Percentiles rank a stretch among this genome's conserved stretches.
Conservation (phyloP, 2,888 invertebrate genomes). For the Anoncus sp. region DNA sequence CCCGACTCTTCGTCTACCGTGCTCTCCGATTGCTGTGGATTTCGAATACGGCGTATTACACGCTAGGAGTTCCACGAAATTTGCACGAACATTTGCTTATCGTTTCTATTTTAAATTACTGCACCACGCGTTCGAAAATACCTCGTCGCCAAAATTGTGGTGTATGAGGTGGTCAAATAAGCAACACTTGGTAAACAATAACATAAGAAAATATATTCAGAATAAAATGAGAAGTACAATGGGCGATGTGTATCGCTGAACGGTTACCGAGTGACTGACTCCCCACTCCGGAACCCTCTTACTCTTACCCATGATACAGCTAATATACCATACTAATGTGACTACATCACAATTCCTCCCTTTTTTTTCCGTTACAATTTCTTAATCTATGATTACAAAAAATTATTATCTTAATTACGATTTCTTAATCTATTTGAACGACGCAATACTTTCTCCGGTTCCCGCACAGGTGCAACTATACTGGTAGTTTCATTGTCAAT, state of each 20-base stretch:
- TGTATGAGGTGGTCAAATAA: constrained; percentile 20
- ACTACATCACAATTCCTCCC: no score
- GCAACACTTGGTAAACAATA: not conserved
- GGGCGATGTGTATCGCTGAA: not conserved
- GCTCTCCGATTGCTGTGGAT: constrained; percentile 4
- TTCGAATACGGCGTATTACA: constrained; percentile 13
- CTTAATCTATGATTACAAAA: no score
- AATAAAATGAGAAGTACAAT: not conserved
- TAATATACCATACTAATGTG: no score
- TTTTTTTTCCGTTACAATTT: no score
- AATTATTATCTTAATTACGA: no score
- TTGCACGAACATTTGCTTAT: not conserved
- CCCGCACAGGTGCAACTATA: no score
- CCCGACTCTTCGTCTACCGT: not conserved
- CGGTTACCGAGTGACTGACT: constrained; percentile 19
- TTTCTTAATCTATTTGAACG: no score
- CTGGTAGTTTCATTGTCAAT: no score
- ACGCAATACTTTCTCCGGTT: no score
- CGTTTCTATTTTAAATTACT: constrained; percentile 7
- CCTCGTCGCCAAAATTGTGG: constrained; percentile 29
- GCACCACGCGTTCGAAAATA: constrained; percentile 20
- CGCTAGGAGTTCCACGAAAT: no score
- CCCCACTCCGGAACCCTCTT: not conserved
- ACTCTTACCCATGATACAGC: no score
- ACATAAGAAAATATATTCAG: no score